Evolutionary conservation across 2,888 invertebrate genomes (phyloP), one percentile per base, ranked within the genome.

Genomic region (Syrista parreyssii): DNA sequence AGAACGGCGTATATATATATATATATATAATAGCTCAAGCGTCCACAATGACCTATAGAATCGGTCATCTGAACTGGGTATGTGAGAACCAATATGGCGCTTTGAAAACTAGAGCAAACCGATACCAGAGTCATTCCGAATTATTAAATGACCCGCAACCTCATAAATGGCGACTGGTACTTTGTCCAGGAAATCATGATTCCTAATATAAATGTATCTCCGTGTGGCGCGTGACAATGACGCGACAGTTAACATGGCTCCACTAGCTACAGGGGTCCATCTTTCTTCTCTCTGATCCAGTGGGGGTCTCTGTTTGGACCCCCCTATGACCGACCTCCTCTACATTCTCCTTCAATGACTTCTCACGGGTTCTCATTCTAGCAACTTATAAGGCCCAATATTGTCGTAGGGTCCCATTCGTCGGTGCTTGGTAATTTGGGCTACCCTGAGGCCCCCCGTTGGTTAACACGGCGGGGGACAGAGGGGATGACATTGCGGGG

Each of bases 151-250:
- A 55, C 23, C 55, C 55, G 55, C 23, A 55, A 55, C 55, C 55
- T 15, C 55, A 23, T 55, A 55, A 55, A 55, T 55, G 55, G 55
- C 55, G 55, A 55, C 55, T 6, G 55, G 55, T 23, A 55, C 55
- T 55, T 55, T 55, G 23, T 55, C 55, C 71, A 32, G 71, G 32
- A 31, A 71, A 71, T 71, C 33, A 33, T 15, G 71, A 32, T 71
- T 71, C 9, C 73, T 71, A 78, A 75, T 83, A 84, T 79, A 81
- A 83, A 85, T 81, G 81, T 82, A 80, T 79, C 79, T 79, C 77
- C 76, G 83, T 82, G 82, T 82, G 87, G 85, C 85, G 84, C 84
- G 84, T 83, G 86, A 87, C 87, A 87, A 88, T 86, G 84, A 84
- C 83, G 82, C 82, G 84, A 84, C 84, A 85, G 84, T 86, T 82